phyloP scores from a whole-genome alignment of 2,888 invertebrate species.

The Timema podura region DNA sequence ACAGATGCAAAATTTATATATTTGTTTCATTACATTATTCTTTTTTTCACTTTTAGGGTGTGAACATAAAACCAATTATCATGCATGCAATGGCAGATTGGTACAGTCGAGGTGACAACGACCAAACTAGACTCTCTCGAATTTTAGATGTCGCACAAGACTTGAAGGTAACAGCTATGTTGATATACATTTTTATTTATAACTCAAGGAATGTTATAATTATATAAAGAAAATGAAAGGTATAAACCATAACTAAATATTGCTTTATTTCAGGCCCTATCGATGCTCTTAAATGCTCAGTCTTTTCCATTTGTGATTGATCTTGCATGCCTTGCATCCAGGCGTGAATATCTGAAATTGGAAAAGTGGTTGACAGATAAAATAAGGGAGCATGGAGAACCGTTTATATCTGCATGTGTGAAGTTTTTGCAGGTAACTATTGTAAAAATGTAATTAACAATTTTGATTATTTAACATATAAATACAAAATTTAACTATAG shows the following conservation, averaged over 20 bases:
- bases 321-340: slow-evolving; percentile 92
- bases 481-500: not conserved
- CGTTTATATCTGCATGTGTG: slow-evolving; percentile 79
- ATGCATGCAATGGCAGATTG: slow-evolving; percentile 98
- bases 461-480: slow-evolving; percentile 15
- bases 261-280: slow-evolving; percentile 69
- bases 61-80: slow-evolving; percentile 71
- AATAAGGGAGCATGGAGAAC: slow-evolving; percentile 90
- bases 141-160: slow-evolving; percentile 97
- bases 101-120: slow-evolving; percentile 89
- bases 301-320: slow-evolving; percentile 97
- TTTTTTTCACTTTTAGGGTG: slow-evolving; percentile 45
- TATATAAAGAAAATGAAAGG: no score
- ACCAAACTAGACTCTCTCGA: slow-evolving; percentile 87
- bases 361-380: slow-evolving; percentile 99
- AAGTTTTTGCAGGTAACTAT: slow-evolving; percentile 67
- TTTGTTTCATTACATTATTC: no score
- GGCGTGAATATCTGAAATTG: slow-evolving; percentile 93
- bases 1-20: no score
- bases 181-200: not conserved
- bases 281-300: slow-evolving; percentile 83
- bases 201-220: no score
- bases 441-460: not conserved
- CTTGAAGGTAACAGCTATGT: slow-evolving; percentile 46
- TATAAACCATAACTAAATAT: no score